A percentile compares a stretch with the other conserved stretches of the same genome.
Conservation (phyloP, 2,113 vertebrate species). For the Recurvirostra avosetta region DNA sequence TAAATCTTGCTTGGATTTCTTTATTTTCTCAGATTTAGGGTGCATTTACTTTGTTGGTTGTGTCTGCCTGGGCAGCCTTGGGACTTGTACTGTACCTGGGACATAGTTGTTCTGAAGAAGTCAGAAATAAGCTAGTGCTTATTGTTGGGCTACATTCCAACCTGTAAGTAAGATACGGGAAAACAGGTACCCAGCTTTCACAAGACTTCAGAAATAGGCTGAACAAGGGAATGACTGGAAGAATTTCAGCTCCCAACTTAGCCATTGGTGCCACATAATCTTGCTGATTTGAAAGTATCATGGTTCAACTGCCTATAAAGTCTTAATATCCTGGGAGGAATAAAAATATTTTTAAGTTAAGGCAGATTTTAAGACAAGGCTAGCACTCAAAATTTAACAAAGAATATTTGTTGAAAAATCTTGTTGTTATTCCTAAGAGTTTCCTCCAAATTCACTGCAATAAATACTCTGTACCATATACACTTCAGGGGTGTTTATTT, state of each 20-base stretch:
- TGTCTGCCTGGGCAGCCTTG: background rate
- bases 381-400: background rate
- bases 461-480: background rate
- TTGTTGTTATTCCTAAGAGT: background rate
- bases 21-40: background rate
- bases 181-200: background rate
- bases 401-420: background rate
- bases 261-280: background rate
- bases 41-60: background rate
- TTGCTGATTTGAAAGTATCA: background rate
- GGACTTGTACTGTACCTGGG: background rate
- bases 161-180: background rate
- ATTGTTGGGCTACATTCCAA: background rate
- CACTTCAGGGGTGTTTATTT: background rate
- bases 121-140: background rate
- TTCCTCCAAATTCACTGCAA: background rate
- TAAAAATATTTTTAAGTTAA: background rate
- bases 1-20: background rate
- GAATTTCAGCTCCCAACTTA: background rate
- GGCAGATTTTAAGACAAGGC: background rate
- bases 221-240: background rate
- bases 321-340: background rate
- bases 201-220: background rate
- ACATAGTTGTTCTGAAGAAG: background rate
- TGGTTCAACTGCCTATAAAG: background rate